These are phyloP conservation scores for Lithophane socia DNA, from an alignment of 2,888 invertebrate species.

Conservation along the genomic window DNA sequence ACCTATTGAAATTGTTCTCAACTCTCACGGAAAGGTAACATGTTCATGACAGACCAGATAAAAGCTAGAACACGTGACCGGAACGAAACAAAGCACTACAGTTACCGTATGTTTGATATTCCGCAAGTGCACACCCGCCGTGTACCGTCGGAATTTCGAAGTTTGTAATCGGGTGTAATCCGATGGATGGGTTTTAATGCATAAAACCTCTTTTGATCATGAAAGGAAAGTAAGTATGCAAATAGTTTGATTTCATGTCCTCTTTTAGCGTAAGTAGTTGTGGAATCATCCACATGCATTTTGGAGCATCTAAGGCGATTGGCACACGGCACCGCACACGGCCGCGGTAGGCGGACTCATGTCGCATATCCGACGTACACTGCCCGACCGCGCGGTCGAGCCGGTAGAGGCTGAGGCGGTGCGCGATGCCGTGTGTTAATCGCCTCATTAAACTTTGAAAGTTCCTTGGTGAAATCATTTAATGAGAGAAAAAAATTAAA, in stretches of 20 bases:
- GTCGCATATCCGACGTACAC: too few relatives aligned
- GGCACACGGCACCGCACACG: too few relatives aligned
- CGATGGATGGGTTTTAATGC: conserved; percentile 14
- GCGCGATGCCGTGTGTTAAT: too few relatives aligned
- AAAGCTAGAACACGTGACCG: conserved; percentile 61
- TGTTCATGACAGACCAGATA: conserved; percentile 63
- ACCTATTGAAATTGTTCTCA: conserved; percentile 63
- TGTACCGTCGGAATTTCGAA: conserved; percentile 39
- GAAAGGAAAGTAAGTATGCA: neutral
- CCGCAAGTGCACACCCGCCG: conserved; percentile 41
- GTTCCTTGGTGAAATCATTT: neutral
- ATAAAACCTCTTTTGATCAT: neutral
- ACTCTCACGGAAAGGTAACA: conserved; percentile 58
- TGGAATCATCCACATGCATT: too few relatives aligned
- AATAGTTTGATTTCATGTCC: neutral
- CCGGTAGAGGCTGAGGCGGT: too few relatives aligned
- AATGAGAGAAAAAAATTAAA: neutral
- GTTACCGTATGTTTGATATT: conserved; percentile 55
- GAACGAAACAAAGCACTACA: conserved; percentile 62
- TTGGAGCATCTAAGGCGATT: too few relatives aligned
- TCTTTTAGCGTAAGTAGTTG: neutral
- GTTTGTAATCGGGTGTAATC: conserved; percentile 49
- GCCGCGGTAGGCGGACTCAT: too few relatives aligned
- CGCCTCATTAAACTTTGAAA: neutral
- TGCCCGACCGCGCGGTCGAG: too few relatives aligned